Percentiles rank a stretch among this genome's conserved stretches.
Conservation (phyloP, 2,797 vertebrate species). For the Crenuchus spilurus region DNA sequence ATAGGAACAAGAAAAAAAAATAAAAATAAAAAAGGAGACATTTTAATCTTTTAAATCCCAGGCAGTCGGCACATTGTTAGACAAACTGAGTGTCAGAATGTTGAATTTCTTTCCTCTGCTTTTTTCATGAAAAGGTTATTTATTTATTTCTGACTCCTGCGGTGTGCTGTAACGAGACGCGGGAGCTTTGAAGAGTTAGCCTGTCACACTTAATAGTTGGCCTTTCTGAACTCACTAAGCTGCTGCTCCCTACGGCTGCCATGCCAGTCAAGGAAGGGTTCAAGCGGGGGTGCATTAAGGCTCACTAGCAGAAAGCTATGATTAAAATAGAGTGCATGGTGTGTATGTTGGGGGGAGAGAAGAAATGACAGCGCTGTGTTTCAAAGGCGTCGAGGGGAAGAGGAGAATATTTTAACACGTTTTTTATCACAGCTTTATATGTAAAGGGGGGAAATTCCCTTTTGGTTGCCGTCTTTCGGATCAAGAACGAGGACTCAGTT, state of each 20-base stretch:
- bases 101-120: constrained; percentile 61
- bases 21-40: constrained; percentile 59
- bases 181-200: constrained; percentile 69
- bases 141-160: constrained; percentile 69
- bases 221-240: constrained; percentile 59
- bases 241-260: constrained; percentile 30
- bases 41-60: constrained; percentile 78
- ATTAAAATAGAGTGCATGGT: constrained; percentile 46
- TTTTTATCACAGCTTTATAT: constrained; percentile 46
- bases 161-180: constrained; percentile 72
- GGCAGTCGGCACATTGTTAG: constrained; percentile 75
- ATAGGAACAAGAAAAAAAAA: constrained; percentile 65
- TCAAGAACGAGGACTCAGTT: constrained; percentile 15
- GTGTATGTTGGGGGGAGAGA: neutral
- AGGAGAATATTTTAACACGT: constrained; percentile 42
- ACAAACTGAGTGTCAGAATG: constrained; percentile 72
- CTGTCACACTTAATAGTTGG: constrained; percentile 67
- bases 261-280: constrained; percentile 47
- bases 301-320: constrained; percentile 39
- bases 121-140: constrained; percentile 52
- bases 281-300: constrained; percentile 45
- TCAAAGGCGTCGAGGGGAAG: constrained; percentile 19
- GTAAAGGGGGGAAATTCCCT: constrained; percentile 33
- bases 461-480: constrained; percentile 31
- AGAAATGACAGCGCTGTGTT: constrained; percentile 40